Base-by-base conservation (phyloP, 1,140 invertebrate species). In the Teleopsis dalmanni region DNA sequence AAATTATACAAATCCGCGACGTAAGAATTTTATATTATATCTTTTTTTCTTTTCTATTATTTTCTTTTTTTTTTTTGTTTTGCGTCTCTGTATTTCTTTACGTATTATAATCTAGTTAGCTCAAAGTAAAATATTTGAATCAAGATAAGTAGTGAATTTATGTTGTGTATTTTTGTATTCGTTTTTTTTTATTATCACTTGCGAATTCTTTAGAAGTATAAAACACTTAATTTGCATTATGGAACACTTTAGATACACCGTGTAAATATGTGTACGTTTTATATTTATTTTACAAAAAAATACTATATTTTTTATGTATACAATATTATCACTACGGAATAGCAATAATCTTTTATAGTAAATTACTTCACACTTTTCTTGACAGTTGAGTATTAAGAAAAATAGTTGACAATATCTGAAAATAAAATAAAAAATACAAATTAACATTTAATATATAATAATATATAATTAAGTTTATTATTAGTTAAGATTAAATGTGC, bases 141-240 rank as follows among this genome's bases (percentile, higher is more conserved):
- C 44, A 46, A 46, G 44, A 46, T 46, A 46, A 46, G 6, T 43
- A 19, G 26, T 29, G 33, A 33, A 35, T 23, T 3, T 35, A 25
- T 48, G 48, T 53, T 10, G 14, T 40, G 18, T 26, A 48, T 48
- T 21, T 11, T 33, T 9, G 4, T 31, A 23, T 8, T 42, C 16
- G 5, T 51, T 31, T 47, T 38, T 53, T 47, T 48, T 31, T 50
- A 57, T 62, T 58, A 56, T 53, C 57, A 62, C 50, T 60, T 42
- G 53, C 45, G 47, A 43, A 58, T 55, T 53, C 52, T 56, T 25
- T 10, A 51, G 49, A 58, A 35, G 52, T 40, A 49, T 58, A 50
- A 29, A 26, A 38, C 34, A 40, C 18, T 54, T 58, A 43, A 65
- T 65, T 64, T 64, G 61, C 57, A 62, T 64, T 60, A 58, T 54